Conservation (phyloP, 2,797 vertebrate genomes). For the Adelosebastes latens region DNA sequence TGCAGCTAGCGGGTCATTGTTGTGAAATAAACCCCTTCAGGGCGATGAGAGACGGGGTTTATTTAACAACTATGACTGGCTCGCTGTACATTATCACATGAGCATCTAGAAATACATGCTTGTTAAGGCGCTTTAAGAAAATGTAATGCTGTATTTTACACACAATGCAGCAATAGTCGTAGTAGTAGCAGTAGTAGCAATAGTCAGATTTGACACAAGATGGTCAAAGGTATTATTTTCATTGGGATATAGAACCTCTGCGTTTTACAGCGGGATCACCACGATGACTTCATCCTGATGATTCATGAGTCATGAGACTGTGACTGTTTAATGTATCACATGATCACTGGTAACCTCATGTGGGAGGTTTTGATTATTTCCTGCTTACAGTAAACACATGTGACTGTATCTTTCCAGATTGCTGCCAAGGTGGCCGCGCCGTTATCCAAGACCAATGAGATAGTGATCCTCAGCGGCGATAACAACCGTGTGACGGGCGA, state of each 20-base stretch:
- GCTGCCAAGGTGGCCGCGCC: constrained; percentile 91
- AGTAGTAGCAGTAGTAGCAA: no score
- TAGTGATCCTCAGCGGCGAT: constrained; percentile 92
- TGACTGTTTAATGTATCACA: not conserved
- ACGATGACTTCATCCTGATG: not conserved
- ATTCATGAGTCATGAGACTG: not conserved
- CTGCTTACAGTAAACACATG: not conserved
- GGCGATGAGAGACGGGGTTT: no score
- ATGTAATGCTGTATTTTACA: no score
- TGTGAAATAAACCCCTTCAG: no score
- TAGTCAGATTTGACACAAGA: not conserved
- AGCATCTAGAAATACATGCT: no score
- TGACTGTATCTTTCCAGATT: constrained; percentile 79
- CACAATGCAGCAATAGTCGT: no score
- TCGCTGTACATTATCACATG: no score
- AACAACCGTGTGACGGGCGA: constrained; percentile 83
- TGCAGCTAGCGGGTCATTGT: no score
- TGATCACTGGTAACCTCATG: not conserved
- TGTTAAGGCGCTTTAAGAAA: no score
- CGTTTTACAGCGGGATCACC: not conserved
- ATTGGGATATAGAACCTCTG: not conserved
- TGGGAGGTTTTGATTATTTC: not conserved
- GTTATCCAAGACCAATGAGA: constrained; percentile 90
- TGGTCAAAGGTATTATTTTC: not conserved
- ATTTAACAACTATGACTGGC: no score